phyloP scores from a whole-genome alignment of 30 jellyfish, hydroid and myxozoan genomes.

The Pseudorhiza aurosa region DNA sequence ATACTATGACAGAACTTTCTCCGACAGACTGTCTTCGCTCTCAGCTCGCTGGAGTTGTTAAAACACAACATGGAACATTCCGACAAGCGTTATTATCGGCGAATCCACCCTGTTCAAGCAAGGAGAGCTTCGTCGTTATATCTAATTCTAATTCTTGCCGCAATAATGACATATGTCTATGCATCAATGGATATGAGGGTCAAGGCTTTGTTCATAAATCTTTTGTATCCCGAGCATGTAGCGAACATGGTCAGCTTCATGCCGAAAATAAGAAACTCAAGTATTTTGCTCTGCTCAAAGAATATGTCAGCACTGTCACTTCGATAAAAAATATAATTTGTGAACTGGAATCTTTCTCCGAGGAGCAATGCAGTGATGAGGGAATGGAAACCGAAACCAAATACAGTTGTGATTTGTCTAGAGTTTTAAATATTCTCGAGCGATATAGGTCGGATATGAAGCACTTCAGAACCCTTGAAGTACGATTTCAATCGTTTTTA shows the following conservation, averaged over 20 bases:
- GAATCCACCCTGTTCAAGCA: neutral
- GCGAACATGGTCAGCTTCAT: constrained; percentile 18
- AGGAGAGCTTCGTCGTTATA: constrained; percentile 30
- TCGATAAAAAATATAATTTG: constrained; percentile 13
- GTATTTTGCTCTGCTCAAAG: constrained; percentile 39
- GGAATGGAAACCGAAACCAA: neutral
- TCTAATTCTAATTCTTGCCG: constrained; percentile 51
- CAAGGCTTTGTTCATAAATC: constrained; percentile 51
- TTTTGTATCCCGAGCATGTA: constrained; percentile 21
- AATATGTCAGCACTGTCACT: constrained; percentile 13
- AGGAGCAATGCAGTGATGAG: constrained; percentile 42
- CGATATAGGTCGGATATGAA: constrained; percentile 49
- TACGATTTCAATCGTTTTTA: constrained; percentile 46
- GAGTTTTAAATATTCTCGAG: constrained; percentile 40
- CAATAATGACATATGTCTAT: constrained; percentile 15
- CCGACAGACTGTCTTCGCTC: constrained; percentile 31
- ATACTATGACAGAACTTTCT: constrained; percentile 55
- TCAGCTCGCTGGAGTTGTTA: constrained; percentile 42
- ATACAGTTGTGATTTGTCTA: constrained; percentile 42
- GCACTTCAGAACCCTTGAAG: constrained; percentile 21
- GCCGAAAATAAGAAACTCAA: constrained; percentile 1
- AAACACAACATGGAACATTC: constrained; percentile 12
- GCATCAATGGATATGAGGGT: constrained; percentile 49
- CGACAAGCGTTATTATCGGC: constrained; percentile 1
- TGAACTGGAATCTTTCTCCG: constrained; percentile 47